Evolutionary conservation across 2,888 invertebrate species (phyloP), one percentile per base, ranked within the genome.

Genomic region (Lasioglossum zephyrum): DNA sequence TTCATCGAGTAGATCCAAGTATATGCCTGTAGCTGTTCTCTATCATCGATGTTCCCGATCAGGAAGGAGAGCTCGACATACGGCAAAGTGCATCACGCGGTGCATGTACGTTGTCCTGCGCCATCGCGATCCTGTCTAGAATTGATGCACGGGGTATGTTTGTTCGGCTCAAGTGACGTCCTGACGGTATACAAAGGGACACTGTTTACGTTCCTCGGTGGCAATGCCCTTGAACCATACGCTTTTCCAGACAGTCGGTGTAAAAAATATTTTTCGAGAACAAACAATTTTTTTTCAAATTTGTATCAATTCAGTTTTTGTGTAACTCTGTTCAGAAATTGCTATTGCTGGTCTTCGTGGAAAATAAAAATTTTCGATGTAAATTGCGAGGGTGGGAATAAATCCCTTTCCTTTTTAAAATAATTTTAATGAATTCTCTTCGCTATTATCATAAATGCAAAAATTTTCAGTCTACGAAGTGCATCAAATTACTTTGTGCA

Each of bases 1-100:
- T 86, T 83, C 88, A 76, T 85, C 82, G 86, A 82, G 86, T 78
- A 80, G 74, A 53, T 63, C 39, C 70, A 53, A 75, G 82, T 78
- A 41, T 70, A 70, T 41, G 70, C 13, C 79, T 78, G 81, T 79
- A 83, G 81, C 70, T 57, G 83, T 13, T 13, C 70, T 81, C 70
- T 63, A 79, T 79, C 82, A 80, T 57, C 77, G 74, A 31, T 39
- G 81, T 86, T 90, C 88, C 86, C 86, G 87, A 87, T 90, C 83
- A 78, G 74, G 79, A 72, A 84, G 87, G 79, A 77, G 82, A 79
- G 81, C 82, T 86, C 77, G 88, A 85, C 83, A 77, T 76, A 84
- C 69, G 76, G 70, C 81, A 73, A 86, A 83, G 78, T 86, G 82
- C 82, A 86, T 72, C 74, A 63, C 77, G 39, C 36, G 73, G 47